A percentile compares a stretch with the other conserved stretches of the same genome.
Conservation (phyloP, 2,888 invertebrate species). For the Bellardia pandia region DNA sequence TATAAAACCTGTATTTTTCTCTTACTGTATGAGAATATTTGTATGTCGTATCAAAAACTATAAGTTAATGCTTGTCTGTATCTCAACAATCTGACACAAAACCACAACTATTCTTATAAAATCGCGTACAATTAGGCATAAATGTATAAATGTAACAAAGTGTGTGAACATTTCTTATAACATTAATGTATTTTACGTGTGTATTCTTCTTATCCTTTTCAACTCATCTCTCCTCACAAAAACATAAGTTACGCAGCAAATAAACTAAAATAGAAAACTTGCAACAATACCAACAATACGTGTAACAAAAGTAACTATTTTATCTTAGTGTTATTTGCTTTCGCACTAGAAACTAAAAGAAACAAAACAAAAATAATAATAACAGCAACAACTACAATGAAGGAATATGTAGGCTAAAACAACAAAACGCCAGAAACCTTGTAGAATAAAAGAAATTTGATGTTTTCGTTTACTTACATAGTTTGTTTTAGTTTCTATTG, state of each 20-base stretch:
- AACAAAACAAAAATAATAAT: constrained; percentile 21
- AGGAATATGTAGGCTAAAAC: background rate
- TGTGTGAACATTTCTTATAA: background rate
- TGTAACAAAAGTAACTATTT: constrained; percentile 36
- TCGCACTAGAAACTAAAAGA: constrained; percentile 27
- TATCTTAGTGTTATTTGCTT: constrained; percentile 50
- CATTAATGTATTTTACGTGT: background rate
- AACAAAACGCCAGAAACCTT: constrained; percentile 19
- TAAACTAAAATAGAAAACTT: no score
- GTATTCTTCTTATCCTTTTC: no score
- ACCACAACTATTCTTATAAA: constrained; percentile 45
- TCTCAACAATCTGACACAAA: background rate
- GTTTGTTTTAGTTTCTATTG: background rate
- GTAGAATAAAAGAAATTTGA: constrained; percentile 17
- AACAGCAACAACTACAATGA: background rate
- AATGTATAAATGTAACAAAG: no score
- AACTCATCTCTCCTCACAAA: no score
- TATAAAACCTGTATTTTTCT: no score
- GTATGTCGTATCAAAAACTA: background rate
- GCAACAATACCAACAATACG: background rate
- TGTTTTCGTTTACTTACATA: background rate
- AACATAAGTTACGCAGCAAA: background rate
- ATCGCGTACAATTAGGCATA: background rate
- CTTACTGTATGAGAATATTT: no score
- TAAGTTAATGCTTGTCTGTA: constrained; percentile 25